These are phyloP conservation scores for Apodemia hepburni DNA, from an alignment of 2,888 invertebrate species.

Conservation along the genomic window DNA sequence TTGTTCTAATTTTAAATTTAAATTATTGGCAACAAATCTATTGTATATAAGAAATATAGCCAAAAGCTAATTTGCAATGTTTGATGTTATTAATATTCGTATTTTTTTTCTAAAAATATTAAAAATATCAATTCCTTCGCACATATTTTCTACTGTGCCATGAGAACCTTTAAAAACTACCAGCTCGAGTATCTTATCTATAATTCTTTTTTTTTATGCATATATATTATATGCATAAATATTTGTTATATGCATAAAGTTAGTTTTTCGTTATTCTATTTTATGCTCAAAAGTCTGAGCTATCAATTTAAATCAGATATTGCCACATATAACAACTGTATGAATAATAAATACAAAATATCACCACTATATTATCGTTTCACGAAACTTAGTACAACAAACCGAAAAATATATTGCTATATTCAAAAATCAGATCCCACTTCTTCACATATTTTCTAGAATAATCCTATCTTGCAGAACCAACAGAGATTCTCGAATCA, in stretches of 20 bases:
- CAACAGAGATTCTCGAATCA: conserved; percentile 47
- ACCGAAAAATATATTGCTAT: not conserved
- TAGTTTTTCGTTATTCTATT: not conserved
- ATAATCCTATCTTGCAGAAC: conserved; percentile 13
- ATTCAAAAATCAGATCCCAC: not conserved
- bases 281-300: no score
- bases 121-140: not conserved
- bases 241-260: no score
- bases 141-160: not conserved
- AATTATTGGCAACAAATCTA: not conserved
- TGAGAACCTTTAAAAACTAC: not conserved
- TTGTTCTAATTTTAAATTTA: no score
- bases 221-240: no score
- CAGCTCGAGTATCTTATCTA: no score
- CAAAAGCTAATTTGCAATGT: not conserved
- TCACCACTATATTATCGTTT: not conserved
- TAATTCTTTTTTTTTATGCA: no score
- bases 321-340: not conserved
- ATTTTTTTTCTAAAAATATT: not conserved
- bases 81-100: not conserved
- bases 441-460: not conserved
- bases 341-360: not conserved
- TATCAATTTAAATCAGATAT: no score
- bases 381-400: not conserved
- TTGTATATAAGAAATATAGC: not conserved